Base-by-base conservation (phyloP, 2,797 vertebrate genomes). In the Cygnus olor region DNA sequence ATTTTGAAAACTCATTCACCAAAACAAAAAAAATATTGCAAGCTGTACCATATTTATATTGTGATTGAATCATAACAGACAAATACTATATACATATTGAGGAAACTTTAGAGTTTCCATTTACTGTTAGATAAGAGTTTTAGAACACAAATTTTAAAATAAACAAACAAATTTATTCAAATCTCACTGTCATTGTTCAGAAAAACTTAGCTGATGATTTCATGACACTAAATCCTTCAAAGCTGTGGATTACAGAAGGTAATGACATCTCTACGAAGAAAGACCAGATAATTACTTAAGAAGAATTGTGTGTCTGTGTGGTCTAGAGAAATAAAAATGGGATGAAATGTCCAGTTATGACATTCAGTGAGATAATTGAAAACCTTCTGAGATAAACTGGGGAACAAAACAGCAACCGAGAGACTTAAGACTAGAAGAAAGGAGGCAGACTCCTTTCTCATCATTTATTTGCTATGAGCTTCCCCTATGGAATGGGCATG, bases 321-420 rank as follows among this genome's bases (percentile, higher is more conserved):
- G 9, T 61, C 19, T 79, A 53, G 10, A 69, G 27, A 65, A 74
- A 68, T 21, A 61, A 68, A 70, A 9, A 21, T 9, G 51, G 0
- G 10, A 36, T 20, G 5, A 72, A 61, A 3, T 58, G 6, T 1
- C 15, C n/a, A 82, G 66, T 27, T 66, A 51, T 24, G 5, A 58
- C 13, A 13, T 73, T 56, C 17, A 24, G 1, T 51, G 32, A 2
- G 18, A 70, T 54, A 69, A 80, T 40, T 65, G 8, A 49, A 85
- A 83, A 61, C 1, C 6, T 85, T 24, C 22, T 36, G 3, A 54
- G 36, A 71, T 32, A 40, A 71, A 47, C 1, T 19, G 1, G 1
- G 2, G 5, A 1, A 10, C 64, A 85, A 71, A 25, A 2, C 4
- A 42, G 3, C 18, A 80, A 27, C 2, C 8, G 2, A 72, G 6